These are phyloP conservation scores for Empidonax traillii DNA, from an alignment of 2,113 vertebrate genomes.

Conservation along the genomic window DNA sequence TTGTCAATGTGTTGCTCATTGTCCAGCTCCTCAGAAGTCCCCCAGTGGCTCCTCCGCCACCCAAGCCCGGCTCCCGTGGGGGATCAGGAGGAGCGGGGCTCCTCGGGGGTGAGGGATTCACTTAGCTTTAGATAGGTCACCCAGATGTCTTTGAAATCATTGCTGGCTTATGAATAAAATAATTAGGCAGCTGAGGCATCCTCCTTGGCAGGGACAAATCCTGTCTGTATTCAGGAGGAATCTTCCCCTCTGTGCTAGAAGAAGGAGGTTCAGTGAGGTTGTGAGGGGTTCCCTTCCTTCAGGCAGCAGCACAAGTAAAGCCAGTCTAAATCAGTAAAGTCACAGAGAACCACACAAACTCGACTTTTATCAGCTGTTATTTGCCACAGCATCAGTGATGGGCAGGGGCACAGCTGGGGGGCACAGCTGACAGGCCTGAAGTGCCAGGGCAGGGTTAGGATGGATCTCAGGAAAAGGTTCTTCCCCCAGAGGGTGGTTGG, in stretches of 20 bases:
- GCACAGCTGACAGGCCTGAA: neutral
- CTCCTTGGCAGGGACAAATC: conserved; percentile 18
- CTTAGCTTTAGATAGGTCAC: conserved; percentile 62
- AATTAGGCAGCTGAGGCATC: neutral
- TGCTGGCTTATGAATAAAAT: conserved; percentile 51
- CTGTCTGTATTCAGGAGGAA: neutral
- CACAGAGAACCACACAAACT: neutral
- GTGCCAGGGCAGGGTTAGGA: neutral
- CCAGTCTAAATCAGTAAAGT: neutral
- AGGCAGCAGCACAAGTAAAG: neutral
- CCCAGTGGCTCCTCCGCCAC: conserved; percentile 12
- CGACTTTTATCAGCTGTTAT: neutral
- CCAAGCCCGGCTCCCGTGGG: neutral
- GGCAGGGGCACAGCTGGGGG: neutral
- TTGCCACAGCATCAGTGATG: fast-evolving
- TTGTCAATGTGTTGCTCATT: conserved; percentile 86
- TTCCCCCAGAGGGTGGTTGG: neutral
- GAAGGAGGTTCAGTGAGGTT: neutral
- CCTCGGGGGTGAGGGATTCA: conserved; percentile 49
- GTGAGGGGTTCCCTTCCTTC: neutral
- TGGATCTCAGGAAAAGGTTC: neutral
- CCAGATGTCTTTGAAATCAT: conserved; percentile 65
- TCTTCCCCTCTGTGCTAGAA: neutral
- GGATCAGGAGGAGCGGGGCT: conserved; percentile 38
- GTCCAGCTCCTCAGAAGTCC: conserved; percentile 83